Conservation (phyloP, 2,888 invertebrate species). For the Thyatira batis region DNA sequence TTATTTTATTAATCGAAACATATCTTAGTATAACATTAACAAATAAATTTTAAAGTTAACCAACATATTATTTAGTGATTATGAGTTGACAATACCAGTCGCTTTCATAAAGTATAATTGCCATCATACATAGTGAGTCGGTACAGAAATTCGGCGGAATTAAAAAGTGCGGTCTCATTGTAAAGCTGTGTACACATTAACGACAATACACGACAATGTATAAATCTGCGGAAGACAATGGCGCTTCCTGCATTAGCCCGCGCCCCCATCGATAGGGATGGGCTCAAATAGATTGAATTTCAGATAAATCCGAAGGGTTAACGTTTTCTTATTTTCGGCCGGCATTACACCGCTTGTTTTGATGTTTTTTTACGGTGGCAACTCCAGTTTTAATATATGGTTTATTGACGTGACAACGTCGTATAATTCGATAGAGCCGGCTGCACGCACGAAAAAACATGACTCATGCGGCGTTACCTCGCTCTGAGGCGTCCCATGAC, state of each 20-base stretch:
- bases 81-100: background rate
- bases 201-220: constrained; percentile 72
- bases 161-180: constrained; percentile 61
- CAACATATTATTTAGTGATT: too few species aligned
- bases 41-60: background rate
- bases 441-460: too few species aligned
- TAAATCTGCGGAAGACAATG: constrained; percentile 76
- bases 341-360: constrained; percentile 38
- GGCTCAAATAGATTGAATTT: constrained; percentile 77
- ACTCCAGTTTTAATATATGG: too few species aligned
- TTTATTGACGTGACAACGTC: too few species aligned
- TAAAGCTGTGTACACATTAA: constrained; percentile 73
- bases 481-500: too few species aligned
- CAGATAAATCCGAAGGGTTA: constrained; percentile 72
- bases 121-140: constrained; percentile 14
- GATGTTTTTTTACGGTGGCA: constrained; percentile 34
- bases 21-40: too few species aligned
- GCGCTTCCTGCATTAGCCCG: constrained; percentile 67
- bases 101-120: background rate
- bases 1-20: background rate
- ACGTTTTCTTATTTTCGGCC: constrained; percentile 63
- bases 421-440: too few species aligned
- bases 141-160: constrained; percentile 50
- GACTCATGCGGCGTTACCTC: too few species aligned
- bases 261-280: constrained; percentile 73